These are phyloP conservation scores for Panorpa germanica DNA, from an alignment of 2,888 invertebrate species.

Conservation along the genomic window DNA sequence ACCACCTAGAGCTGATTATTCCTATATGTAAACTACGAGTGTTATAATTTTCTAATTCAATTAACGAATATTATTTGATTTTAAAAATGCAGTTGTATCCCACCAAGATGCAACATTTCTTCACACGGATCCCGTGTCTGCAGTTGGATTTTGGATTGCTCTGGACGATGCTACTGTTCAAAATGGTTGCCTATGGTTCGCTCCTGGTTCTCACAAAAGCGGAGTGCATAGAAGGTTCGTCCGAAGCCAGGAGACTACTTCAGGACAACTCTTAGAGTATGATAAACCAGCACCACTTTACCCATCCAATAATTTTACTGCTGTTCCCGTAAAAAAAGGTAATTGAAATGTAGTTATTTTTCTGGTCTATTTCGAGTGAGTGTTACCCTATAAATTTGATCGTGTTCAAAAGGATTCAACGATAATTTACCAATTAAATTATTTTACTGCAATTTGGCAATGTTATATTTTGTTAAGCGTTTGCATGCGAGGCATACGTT, in stretches of 20 bases:
- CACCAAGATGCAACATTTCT: conserved; percentile 85
- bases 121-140: conserved; percentile 60
- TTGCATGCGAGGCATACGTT: conserved; percentile 4
- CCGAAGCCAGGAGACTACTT: conserved; percentile 45
- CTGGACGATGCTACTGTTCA: conserved; percentile 81
- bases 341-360: conserved; percentile 12
- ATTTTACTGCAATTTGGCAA: no score
- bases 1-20: background rate
- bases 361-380: no score
- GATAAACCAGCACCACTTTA: conserved; percentile 49
- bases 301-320: conserved; percentile 50
- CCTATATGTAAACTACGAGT: conserved; percentile 1
- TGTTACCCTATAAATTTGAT: no score
- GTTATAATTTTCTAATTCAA: conserved; percentile 3
- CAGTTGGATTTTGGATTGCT: conserved; percentile 90
- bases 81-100: conserved; percentile 35
- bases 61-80: conserved; percentile 2
- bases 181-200: conserved; percentile 90
- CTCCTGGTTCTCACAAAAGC: conserved; percentile 78
- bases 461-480: conserved; percentile 3
- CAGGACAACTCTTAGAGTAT: conserved; percentile 42
- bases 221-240: conserved; percentile 54
- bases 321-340: conserved; percentile 76
- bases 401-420: no score
- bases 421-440: no score